Conservation (phyloP, 2,888 invertebrate genomes). For the Podotricha telesiphe region DNA sequence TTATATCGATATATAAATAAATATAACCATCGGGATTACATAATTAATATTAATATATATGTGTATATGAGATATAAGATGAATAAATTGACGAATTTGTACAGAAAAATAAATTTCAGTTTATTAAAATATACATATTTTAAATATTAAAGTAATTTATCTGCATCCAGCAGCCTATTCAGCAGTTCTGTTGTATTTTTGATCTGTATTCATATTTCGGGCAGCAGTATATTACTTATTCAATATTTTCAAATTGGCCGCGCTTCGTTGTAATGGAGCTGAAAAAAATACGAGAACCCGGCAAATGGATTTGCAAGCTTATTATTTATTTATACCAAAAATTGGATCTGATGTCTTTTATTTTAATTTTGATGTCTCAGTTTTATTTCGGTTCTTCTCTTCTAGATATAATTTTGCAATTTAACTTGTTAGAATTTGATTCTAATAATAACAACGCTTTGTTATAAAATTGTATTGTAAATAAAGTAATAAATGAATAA, state of each 20-base stretch:
- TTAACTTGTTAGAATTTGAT: too few relatives aligned
- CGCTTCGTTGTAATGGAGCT: constrained; percentile 71
- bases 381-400: constrained; percentile 14
- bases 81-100: too few relatives aligned
- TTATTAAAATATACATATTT: background rate
- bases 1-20: too few relatives aligned
- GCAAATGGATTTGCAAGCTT: constrained; percentile 73
- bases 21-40: too few relatives aligned
- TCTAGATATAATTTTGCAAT: background rate
- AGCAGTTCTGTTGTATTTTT: constrained; percentile 10
- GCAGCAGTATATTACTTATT: constrained; percentile 72
- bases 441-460: too few relatives aligned
- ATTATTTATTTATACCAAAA: constrained; percentile 73
- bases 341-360: constrained; percentile 47
- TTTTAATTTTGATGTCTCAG: constrained; percentile 38
- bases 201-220: constrained; percentile 65
- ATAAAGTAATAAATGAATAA: too few relatives aligned
- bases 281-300: constrained; percentile 68
- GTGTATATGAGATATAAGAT: too few relatives aligned
- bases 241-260: constrained; percentile 80
- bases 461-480: too few relatives aligned
- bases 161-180: background rate
- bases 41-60: too few relatives aligned
- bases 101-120: too few relatives aligned
- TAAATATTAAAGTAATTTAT: background rate